Evolutionary conservation across 2,113 vertebrate genomes (phyloP), one percentile per base, ranked within the genome.

Genomic region (Plectropomus leopardus): DNA sequence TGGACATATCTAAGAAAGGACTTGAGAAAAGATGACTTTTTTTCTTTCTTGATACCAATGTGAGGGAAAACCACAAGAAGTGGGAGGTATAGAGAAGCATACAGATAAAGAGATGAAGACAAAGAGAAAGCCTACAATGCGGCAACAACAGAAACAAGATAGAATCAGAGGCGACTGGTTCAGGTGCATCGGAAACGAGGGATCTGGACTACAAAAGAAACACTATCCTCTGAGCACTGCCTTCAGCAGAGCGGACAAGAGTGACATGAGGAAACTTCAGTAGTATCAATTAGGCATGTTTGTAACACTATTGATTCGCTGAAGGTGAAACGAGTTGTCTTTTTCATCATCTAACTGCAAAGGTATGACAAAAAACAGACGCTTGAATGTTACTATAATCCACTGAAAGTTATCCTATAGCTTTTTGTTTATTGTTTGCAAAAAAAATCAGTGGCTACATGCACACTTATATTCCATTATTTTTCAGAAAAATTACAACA

Each of bases 201-300:
- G 23, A 53, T 54, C 72, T 17, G 14, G 26, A 78, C 45, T 61
- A 23, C 68, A 7, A 28, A n/a, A 36, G 68, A 78, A 42, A 83
- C 55, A 3, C 11, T 36, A 83, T 48, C 73, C 67, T 76, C 48
- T 17, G 8, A 4, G 26, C 13, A 0, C 5, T 3, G 48, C 70
- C 74, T 26, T 48, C 55, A 44, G 24, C n/a, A 7, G 30, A 55
- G 15, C 23, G 24, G 6, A 68, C 48, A 19, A 28, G 11, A n/a
- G 24, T 0, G 32, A 45, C 57, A 28, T 1, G 2, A 69, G 17
- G 15, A 7, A 23, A 42, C 14, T 14, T 21, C 55, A 51, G 7
- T 24, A 13, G 69, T 0, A 3, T 61, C 4, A 60, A 54, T 40
- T 1, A 5, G 44, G 7, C 32, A 9, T 1, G 40, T 60, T 23